Evolutionary conservation across 2,113 vertebrate genomes (phyloP).

Genomic region (Dasypus novemcinctus): DNA sequence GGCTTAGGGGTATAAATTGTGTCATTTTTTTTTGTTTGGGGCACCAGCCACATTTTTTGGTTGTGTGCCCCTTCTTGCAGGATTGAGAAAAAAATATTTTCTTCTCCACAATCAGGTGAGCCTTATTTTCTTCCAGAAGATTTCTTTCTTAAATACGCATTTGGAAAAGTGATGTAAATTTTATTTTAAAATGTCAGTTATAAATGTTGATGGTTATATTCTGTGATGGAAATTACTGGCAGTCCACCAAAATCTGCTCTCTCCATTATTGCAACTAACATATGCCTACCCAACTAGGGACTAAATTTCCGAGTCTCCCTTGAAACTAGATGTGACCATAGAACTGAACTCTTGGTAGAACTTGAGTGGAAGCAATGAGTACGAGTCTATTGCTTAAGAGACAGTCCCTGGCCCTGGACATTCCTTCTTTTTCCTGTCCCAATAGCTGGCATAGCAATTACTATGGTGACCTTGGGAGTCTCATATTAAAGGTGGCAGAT

Average conservation of each 20-base stretch:
- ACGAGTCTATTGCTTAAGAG: neutral
- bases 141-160: no score
- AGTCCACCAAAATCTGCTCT: constrained; percentile 13
- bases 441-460: neutral
- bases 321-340: neutral
- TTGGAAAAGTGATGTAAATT: constrained; percentile 2
- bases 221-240: constrained; percentile 3
- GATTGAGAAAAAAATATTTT: no score
- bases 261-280: neutral
- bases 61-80: no score
- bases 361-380: neutral
- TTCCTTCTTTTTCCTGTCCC: neutral
- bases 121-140: no score
- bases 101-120: no score
- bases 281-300: neutral
- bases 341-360: neutral
- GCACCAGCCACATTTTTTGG: no score
- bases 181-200: constrained; percentile 50
- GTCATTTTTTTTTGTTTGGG: no score
- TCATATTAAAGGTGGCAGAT: neutral
- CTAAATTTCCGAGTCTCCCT: constrained; percentile 12
- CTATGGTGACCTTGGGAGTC: constrained; percentile 10
- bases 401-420: neutral
- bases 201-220: constrained; percentile 13
- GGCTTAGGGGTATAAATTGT: no score